Base-by-base conservation (phyloP, 2,797 vertebrate species). In the Tinamus major region DNA sequence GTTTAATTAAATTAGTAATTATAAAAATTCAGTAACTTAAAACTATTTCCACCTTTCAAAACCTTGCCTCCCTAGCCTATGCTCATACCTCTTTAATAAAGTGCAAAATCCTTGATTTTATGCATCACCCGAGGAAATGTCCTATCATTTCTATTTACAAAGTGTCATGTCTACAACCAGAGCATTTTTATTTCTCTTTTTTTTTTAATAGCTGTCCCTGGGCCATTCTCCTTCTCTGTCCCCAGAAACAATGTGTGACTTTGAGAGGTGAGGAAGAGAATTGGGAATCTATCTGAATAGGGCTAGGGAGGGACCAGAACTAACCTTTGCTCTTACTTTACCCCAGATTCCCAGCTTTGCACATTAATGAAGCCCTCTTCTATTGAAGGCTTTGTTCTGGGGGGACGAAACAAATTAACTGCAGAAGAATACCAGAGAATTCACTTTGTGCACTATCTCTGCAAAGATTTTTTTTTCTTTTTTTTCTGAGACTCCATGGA, bases 321-420 rank as follows among this genome's bases (percentile, higher is more conserved):
- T 93, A 95, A 90, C 89, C 90, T 94, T 94, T 95, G 92, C 75
- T 92, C 84, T 84, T 94, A 64, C 74, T 89, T 79, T 79, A 80
- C 39, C 39, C 23, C 59, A 79, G 71, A 82, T 92, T 70, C 68
- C 88, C 9, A 0, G 39, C 81, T 95, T 96, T 96, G 86, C 90
- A 95, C 93, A 93, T 94, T 92, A 92, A 94, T 96, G 81, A 64
- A 64, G 61, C 93, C 69, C 51, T 77, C 31, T 85, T 87, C 84
- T 79, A 48, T 79, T 82, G 61, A 44, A 6, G 14, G 88, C 89
- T 95, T 95, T 95, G 78, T 93, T 74, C 39, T 5, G 68, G 37
- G 33, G 46, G 42, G 29, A 82, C 85, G 68, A 95, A 95, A 90
- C 64, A 88, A 92, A 92, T 79, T 64, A 64, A 72, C 68, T 71